A percentile compares a stretch with the other conserved stretches of the same genome.
Conservation (phyloP, 2,797 vertebrate genomes). For the Bradypodion ventrale region DNA sequence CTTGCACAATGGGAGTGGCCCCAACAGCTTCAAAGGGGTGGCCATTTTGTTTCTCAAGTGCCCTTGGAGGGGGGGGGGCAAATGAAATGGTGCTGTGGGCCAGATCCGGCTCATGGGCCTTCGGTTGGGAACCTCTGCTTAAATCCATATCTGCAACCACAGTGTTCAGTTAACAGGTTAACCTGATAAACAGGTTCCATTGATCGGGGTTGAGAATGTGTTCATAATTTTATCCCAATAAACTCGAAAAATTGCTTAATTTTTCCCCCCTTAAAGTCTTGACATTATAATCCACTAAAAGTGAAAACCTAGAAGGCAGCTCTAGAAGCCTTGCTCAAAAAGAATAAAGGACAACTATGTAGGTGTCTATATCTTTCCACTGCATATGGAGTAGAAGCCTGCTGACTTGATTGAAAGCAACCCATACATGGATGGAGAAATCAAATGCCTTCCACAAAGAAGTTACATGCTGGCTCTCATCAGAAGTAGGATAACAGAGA, state of each 20-base stretch:
- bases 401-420: background rate
- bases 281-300: background rate
- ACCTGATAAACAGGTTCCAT: background rate
- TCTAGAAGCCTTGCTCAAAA: background rate
- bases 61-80: too few relatives aligned
- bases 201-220: too few relatives aligned
- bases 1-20: too few relatives aligned
- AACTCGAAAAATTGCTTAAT: too few relatives aligned
- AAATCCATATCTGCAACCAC: background rate
- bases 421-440: background rate
- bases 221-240: background rate
- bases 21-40: too few relatives aligned
- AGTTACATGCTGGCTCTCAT: background rate
- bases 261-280: background rate
- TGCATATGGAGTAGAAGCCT: background rate
- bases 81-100: too few relatives aligned
- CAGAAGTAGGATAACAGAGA: background rate
- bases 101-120: too few relatives aligned
- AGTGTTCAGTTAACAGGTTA: background rate
- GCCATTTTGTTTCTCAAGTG: too few relatives aligned
- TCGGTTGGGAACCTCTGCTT: too few relatives aligned
- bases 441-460: background rate
- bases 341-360: background rate
- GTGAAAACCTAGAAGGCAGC: background rate
- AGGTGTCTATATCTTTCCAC: background rate